Base-by-base conservation (phyloP, 2,888 invertebrate genomes). In the Drosophila meridiana region DNA sequence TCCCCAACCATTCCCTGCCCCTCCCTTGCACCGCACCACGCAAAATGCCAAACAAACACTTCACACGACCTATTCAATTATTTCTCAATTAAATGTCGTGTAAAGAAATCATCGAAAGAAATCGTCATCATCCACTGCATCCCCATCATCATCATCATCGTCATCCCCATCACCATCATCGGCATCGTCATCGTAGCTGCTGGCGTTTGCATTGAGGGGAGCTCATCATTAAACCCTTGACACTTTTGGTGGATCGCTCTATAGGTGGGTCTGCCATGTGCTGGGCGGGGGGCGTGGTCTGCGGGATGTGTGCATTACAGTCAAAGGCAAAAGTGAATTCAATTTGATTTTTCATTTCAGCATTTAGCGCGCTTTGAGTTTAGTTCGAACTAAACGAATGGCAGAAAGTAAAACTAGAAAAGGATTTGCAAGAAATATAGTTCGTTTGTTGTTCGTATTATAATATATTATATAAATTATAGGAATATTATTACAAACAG, bases 11-110 rank as follows among this genome's bases (percentile, higher is more conserved):
- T 5, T 3, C 13, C 7, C 6, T 11, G 6, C 13, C 6, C 4
- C 36, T 0, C 4, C 1, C 53, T 4, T 8, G 14, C 13, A 3
- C 4, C 14, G 38, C 13, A 1, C n/a, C 55, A 38, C 28, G 77
- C 73, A 73, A 75, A 77, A 82, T 75, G 86, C 82, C 84, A 87
- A 88, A 88, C 88, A 86, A 86, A 87, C 91, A 91, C 92, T 92
- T 91, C 91, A 91, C 91, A 87, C 92, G 91, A 91, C 85, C 91
- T 85, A 91, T 91, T 92, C 91, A 92, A 92, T 91, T 92, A 91
- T 92, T 90, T 90, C 92, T 92, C 89, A 91, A 92, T 91, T 92
- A 91, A 91, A 90, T 89, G 86, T 77, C 87, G 87, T 79, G 64
- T 76, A 85, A 87, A 85, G 87, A 89, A 89, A 82, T 83, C 85